phyloP scores from a whole-genome alignment of 2,797 vertebrate genomes.

The Psittacula echo region DNA sequence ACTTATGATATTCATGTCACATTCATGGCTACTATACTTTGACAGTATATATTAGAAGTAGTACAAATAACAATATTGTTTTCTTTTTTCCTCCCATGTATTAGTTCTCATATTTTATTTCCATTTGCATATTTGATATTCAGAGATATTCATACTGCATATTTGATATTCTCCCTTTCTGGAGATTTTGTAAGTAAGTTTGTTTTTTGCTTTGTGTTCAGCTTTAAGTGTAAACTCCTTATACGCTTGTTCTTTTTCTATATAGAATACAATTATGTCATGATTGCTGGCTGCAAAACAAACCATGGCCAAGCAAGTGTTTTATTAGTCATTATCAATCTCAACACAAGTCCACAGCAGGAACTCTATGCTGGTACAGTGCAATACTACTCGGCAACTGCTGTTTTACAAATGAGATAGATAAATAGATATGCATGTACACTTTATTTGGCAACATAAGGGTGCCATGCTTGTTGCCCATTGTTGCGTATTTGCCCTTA shows the following conservation, averaged over 20 bases:
- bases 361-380: not conserved
- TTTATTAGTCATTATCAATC: not conserved
- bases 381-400: not conserved
- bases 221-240: not conserved
- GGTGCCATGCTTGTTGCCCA: not conserved
- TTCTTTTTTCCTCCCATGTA: not conserved
- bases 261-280: not conserved
- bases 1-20: not conserved
- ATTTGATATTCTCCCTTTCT: not conserved
- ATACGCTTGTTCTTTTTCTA: not conserved
- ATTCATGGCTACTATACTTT: not conserved
- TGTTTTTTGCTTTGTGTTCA: not conserved
- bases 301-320: not conserved
- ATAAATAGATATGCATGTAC: not conserved
- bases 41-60: not conserved
- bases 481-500: not conserved
- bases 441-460: not conserved
- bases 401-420: not conserved
- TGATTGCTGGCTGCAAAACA: not conserved
- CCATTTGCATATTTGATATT: not conserved
- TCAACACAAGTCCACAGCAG: not conserved
- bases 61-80: not conserved
- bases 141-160: not conserved
- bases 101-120: not conserved
- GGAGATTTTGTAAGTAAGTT: not conserved